Evolutionary conservation across 2,797 vertebrate genomes (phyloP).

Genomic region (Onychomys leucogaster): DNA sequence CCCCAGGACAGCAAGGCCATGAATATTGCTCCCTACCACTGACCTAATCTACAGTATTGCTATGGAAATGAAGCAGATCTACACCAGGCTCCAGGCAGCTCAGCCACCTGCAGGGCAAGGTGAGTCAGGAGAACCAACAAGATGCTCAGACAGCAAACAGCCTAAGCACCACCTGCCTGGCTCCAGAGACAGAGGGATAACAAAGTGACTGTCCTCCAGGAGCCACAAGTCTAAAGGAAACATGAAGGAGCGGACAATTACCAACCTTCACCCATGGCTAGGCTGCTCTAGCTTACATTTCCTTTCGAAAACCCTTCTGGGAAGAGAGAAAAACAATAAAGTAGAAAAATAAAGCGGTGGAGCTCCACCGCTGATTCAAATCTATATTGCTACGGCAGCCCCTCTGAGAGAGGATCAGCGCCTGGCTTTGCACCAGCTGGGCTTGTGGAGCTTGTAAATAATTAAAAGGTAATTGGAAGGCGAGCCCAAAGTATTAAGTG

Average conservation of each 20-base stretch:
- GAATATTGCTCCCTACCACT: not conserved
- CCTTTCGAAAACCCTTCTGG: slow-evolving; percentile 69
- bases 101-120: not conserved
- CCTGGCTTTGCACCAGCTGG: slow-evolving; percentile 73
- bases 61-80: not conserved
- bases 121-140: not conserved
- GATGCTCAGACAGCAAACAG: not conserved
- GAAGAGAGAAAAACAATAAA: slow-evolving; percentile 78
- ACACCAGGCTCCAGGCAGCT: not conserved
- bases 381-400: slow-evolving; percentile 80
- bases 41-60: not conserved
- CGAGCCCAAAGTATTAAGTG: slow-evolving; percentile 81
- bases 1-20: not conserved
- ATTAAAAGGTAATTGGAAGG: slow-evolving; percentile 85
- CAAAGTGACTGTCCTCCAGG: slow-evolving; percentile 18
- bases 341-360: slow-evolving; percentile 74
- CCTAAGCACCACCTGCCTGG: not conserved
- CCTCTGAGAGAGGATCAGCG: slow-evolving; percentile 81
- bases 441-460: slow-evolving; percentile 83
- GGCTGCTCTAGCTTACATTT: slow-evolving; percentile 54
- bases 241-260: not conserved
- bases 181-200: not conserved
- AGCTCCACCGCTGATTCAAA: slow-evolving; percentile 79
- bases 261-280: not conserved
- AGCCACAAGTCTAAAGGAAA: not conserved